Evolutionary conservation across 2,797 vertebrate species (phyloP).

Genomic region (Lutjanus argentimaculatus): DNA sequence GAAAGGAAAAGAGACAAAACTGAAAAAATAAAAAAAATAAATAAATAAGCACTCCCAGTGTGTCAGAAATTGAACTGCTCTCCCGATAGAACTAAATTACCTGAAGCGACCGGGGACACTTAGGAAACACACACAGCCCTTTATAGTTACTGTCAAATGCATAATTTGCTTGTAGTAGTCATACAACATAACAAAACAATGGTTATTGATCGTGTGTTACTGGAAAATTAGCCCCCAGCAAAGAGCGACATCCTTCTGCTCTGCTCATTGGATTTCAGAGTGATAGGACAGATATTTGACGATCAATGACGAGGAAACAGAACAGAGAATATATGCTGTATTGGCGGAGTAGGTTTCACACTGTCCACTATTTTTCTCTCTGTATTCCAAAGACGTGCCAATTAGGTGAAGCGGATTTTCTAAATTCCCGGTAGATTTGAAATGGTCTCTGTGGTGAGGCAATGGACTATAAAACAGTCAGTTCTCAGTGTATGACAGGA

Average conservation of each 20-base stretch:
- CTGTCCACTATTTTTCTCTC: conserved; percentile 5
- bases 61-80: conserved; percentile 66
- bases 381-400: conserved; percentile 21
- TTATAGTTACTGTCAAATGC: conserved; percentile 55
- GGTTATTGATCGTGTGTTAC: conserved; percentile 73
- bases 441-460: background rate
- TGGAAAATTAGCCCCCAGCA: conserved; percentile 65
- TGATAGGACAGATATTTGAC: conserved; percentile 50
- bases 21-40: background rate
- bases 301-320: conserved; percentile 43
- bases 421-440: conserved; percentile 5
- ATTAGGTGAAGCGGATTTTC: conserved; percentile 16
- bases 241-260: conserved; percentile 17
- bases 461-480: background rate
- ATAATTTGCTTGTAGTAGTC: conserved; percentile 56
- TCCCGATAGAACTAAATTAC: conserved; percentile 62
- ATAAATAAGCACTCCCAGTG: conserved; percentile 48
- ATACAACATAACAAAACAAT: conserved; percentile 46
- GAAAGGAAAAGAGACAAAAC: conserved; percentile 36
- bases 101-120: conserved; percentile 57
- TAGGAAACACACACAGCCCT: conserved; percentile 43
- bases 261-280: conserved; percentile 59
- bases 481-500: background rate
- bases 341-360: conserved; percentile 2
- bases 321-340: conserved; percentile 18